Percentiles rank a stretch among this genome's conserved stretches.
phyloP scores from a whole-genome alignment of 2,888 invertebrate species.

The Synergus japonicus region DNA sequence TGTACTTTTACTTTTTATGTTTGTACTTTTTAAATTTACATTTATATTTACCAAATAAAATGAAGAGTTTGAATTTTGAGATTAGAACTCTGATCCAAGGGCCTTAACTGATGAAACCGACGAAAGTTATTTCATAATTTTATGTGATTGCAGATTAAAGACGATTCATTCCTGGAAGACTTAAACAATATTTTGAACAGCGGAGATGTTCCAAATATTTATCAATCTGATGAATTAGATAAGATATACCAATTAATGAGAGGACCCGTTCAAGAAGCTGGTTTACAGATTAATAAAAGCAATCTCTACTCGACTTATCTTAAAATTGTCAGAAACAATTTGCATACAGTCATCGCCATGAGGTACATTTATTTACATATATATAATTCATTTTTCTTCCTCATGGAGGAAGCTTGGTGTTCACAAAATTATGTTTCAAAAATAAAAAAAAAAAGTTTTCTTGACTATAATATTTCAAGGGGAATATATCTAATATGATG shows the following conservation, averaged over 20 bases:
- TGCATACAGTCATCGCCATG: constrained; percentile 89
- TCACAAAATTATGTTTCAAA: too few relatives aligned
- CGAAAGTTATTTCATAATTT: neutral
- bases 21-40: too few relatives aligned
- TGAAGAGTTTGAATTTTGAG: too few relatives aligned
- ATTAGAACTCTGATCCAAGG: too few relatives aligned
- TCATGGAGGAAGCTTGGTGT: too few relatives aligned
- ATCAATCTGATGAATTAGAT: constrained; percentile 89
- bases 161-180: constrained; percentile 92
- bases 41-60: too few relatives aligned
- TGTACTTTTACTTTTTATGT: too few relatives aligned
- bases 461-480: too few relatives aligned
- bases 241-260: constrained; percentile 86
- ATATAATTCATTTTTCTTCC: too few relatives aligned
- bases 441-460: too few relatives aligned
- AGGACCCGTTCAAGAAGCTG: constrained; percentile 86
- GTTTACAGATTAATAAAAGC: constrained; percentile 88
- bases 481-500: too few relatives aligned
- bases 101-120: too few relatives aligned
- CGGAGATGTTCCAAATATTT: constrained; percentile 94
- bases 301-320: constrained; percentile 92
- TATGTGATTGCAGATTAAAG: constrained; percentile 84
- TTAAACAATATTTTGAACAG: constrained; percentile 92
- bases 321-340: constrained; percentile 86
- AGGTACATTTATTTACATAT: constrained; percentile 75